A percentile compares a stretch with the other conserved stretches of the same genome.
Evolutionary conservation across 2,797 vertebrate genomes (phyloP).

Genomic region (Melanotaenia nigrans): DNA sequence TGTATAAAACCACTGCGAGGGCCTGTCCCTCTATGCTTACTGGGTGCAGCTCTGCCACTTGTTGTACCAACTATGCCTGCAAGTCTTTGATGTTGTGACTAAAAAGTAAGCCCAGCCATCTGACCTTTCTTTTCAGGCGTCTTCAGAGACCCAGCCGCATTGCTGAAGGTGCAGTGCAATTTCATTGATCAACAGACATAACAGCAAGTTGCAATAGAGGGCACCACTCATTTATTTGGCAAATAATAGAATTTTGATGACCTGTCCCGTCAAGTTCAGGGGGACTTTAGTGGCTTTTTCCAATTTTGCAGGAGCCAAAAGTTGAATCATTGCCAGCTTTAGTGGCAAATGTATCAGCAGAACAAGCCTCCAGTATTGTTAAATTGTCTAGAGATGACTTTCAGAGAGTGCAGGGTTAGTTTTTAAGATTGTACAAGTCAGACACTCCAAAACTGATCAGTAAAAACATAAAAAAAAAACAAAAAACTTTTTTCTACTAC

Average conservation of each 20-base stretch:
- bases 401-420: too few relatives aligned
- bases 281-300: slow-evolving; percentile 37
- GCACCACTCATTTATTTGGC: slow-evolving; percentile 33
- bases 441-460: too few relatives aligned
- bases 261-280: slow-evolving; percentile 25
- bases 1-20: neutral
- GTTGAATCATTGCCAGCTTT: slow-evolving; percentile 30
- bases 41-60: slow-evolving; percentile 4
- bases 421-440: too few relatives aligned
- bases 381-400: neutral
- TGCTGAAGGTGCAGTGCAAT: slow-evolving; percentile 13
- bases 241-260: slow-evolving; percentile 39
- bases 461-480: too few relatives aligned
- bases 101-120: slow-evolving; percentile 29
- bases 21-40: slow-evolving; percentile 8
- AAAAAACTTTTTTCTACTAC: too few relatives aligned
- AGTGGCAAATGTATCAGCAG: slow-evolving; percentile 26
- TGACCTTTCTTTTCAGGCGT: slow-evolving; percentile 43
- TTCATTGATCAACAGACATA: slow-evolving; percentile 18
- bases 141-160: slow-evolving; percentile 9
- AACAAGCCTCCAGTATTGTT: slow-evolving; percentile 7
- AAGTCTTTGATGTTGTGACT: slow-evolving; percentile 47
- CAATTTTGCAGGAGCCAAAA: slow-evolving; percentile 41
- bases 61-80: slow-evolving; percentile 12
- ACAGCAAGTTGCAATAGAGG: slow-evolving; percentile 22